phyloP scores from a whole-genome alignment of 2,113 vertebrate species.

The Physeter macrocephalus region DNA sequence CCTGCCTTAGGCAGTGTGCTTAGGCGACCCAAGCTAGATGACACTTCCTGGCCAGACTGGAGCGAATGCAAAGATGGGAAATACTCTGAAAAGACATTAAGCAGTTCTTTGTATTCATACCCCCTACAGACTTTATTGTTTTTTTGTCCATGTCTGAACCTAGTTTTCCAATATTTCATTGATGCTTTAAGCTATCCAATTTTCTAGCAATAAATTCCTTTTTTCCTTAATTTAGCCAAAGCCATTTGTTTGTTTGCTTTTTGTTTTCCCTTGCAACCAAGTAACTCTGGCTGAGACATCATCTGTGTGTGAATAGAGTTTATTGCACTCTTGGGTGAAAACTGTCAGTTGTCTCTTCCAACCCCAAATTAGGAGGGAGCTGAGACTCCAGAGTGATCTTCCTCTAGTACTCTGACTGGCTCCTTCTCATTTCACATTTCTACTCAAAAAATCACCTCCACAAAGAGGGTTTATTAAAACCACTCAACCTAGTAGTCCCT shows the following conservation, averaged over 20 bases:
- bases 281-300: neutral
- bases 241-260: neutral
- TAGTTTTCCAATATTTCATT: neutral
- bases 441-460: neutral
- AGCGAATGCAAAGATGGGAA: neutral
- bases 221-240: neutral
- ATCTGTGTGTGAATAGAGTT: neutral
- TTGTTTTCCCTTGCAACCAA: neutral
- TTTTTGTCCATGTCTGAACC: neutral
- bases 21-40: neutral
- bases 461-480: neutral
- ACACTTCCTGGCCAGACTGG: neutral
- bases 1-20: neutral
- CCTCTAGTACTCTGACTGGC: neutral
- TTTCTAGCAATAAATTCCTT: neutral
- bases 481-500: neutral
- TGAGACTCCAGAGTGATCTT: neutral
- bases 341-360: neutral
- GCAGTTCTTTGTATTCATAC: neutral
- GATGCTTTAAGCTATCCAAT: neutral
- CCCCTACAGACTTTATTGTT: fast-evolving
- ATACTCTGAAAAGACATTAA: neutral
- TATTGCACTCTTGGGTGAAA: neutral
- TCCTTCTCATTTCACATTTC: neutral
- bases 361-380: neutral